phyloP scores from a whole-genome alignment of 2,113 vertebrate genomes.

The Taxidea taxus region DNA sequence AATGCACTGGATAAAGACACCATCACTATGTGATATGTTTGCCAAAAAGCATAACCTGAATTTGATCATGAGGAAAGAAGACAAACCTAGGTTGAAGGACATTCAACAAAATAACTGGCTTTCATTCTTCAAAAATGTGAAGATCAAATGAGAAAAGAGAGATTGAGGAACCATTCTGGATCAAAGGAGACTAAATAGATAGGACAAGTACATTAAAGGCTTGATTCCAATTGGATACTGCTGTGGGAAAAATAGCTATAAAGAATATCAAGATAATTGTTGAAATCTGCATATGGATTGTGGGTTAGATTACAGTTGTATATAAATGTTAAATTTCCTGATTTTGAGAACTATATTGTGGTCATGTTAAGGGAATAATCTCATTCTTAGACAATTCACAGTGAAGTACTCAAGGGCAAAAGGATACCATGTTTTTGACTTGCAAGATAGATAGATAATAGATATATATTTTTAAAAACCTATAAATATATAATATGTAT shows the following conservation, averaged over 20 bases:
- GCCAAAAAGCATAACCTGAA: background rate
- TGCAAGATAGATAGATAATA: background rate
- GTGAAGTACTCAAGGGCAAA: background rate
- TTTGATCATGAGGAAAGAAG: background rate
- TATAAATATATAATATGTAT: background rate
- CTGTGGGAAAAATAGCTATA: background rate
- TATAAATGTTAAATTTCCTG: background rate
- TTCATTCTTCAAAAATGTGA: background rate
- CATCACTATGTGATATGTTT: background rate
- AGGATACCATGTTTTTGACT: background rate
- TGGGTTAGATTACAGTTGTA: background rate
- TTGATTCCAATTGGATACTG: background rate
- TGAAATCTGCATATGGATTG: background rate
- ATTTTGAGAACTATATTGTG: background rate
- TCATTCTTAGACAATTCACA: constrained; percentile 14
- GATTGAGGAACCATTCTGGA: background rate
- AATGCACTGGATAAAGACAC: background rate
- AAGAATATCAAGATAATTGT: background rate
- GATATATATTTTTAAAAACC: no score
- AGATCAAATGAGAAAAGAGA: constrained; percentile 1
- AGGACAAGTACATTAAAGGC: background rate
- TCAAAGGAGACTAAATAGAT: background rate
- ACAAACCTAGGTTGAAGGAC: background rate
- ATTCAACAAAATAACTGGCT: background rate
- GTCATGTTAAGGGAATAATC: background rate